Percentiles rank a stretch among this genome's conserved stretches.
Evolutionary conservation across 2,797 vertebrate species (phyloP).

Genomic region (Heliangelus exortis): DNA sequence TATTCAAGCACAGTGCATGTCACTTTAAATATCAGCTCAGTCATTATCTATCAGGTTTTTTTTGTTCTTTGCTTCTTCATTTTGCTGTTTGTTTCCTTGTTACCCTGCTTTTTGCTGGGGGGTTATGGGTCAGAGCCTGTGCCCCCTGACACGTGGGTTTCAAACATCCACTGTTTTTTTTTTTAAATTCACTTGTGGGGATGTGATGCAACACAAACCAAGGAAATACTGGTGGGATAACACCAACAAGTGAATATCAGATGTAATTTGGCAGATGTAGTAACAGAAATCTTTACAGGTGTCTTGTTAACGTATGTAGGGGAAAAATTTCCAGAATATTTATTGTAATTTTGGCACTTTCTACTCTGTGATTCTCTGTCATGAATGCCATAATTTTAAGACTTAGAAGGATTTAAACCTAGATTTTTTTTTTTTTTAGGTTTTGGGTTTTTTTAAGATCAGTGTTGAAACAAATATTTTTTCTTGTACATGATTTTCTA

Average conservation of each 20-base stretch:
- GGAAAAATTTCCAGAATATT: not conserved
- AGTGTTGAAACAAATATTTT: not conserved
- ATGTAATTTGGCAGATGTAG: not conserved
- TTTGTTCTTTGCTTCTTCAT: no score
- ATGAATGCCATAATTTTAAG: not conserved
- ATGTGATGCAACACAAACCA: not conserved
- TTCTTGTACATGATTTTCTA: not conserved
- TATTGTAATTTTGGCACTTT: not conserved
- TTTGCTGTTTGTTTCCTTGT: no score
- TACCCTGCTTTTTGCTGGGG: no score
- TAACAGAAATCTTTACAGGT: not conserved
- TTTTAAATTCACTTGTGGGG: no score
- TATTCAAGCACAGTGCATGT: no score
- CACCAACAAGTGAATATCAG: not conserved
- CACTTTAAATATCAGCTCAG: no score
- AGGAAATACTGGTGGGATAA: not conserved
- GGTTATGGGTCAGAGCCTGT: no score
- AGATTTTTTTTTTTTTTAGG: no score
- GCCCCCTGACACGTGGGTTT: no score
- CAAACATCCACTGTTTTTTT: no score
- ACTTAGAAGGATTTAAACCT: not conserved
- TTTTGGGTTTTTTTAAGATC: not conserved
- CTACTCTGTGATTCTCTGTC: not conserved
- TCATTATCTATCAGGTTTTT: no score
- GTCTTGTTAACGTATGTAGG: not conserved